These are phyloP conservation scores for Caenorhabditis japonica DNA, from an alignment of 2,888 invertebrate species.

Conservation along the genomic window DNA sequence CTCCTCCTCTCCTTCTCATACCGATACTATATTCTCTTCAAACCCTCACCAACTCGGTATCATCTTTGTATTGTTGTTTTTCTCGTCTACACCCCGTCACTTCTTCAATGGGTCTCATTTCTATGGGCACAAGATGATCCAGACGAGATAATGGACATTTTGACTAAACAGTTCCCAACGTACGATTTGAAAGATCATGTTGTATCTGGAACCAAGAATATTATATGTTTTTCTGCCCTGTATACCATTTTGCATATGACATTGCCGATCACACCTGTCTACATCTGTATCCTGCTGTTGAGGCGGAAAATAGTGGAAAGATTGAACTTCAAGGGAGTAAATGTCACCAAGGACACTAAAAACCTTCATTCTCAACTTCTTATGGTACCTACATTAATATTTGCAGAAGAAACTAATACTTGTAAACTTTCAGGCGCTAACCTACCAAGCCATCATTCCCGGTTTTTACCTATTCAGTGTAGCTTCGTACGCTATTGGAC, in stretches of 20 bases:
- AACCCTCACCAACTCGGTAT: slow-evolving; percentile 22
- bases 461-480: slow-evolving; percentile 35
- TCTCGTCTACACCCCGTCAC: slow-evolving; percentile 32
- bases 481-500: slow-evolving; percentile 38
- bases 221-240: slow-evolving; percentile 35
- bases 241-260: slow-evolving; percentile 58
- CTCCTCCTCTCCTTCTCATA: slow-evolving; percentile 48
- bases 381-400: slow-evolving; percentile 28
- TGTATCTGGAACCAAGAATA: too few species aligned
- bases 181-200: slow-evolving; percentile 38
- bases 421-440: slow-evolving; percentile 7
- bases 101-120: too few species aligned
- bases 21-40: too few species aligned
- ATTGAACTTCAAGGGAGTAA: slow-evolving; percentile 32
- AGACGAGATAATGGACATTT: slow-evolving; percentile 11
- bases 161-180: slow-evolving; percentile 24
- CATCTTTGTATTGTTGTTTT: slow-evolving; percentile 11
- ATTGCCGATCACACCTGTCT: slow-evolving; percentile 53
- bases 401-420: too few species aligned
- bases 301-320: slow-evolving; percentile 35
- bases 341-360: slow-evolving; percentile 43
- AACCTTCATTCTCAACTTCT: slow-evolving; percentile 51
- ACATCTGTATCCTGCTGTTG: slow-evolving; percentile 48
- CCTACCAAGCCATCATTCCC: slow-evolving; percentile 22
- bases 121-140: slow-evolving; percentile 39